These are phyloP conservation scores for Neodon shergylaensis DNA, from an alignment of 2,113 vertebrate species.

Conservation along the genomic window DNA sequence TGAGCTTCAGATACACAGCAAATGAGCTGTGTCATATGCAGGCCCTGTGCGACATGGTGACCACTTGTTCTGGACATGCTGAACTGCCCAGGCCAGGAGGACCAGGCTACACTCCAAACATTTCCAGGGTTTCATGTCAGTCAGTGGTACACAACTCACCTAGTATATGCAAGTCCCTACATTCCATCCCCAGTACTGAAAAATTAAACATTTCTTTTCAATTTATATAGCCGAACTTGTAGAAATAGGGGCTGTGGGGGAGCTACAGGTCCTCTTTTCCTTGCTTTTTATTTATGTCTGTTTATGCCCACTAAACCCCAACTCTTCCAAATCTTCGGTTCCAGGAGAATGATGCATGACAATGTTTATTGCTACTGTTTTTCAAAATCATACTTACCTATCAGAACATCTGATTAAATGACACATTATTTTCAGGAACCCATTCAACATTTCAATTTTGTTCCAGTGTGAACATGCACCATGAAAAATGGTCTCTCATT, in stretches of 20 bases:
- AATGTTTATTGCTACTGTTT: background rate
- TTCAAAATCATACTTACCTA: background rate
- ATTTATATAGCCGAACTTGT: background rate
- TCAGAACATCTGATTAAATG: constrained; percentile 26
- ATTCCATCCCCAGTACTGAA: background rate
- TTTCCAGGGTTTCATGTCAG: background rate
- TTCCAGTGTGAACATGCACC: background rate
- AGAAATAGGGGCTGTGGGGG: background rate
- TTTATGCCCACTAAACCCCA: background rate
- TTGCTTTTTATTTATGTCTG: background rate
- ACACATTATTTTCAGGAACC: constrained; percentile 40
- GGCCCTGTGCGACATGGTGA: background rate
- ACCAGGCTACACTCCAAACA: background rate
- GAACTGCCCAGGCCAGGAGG: background rate
- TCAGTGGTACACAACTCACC: background rate
- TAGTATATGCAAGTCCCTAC: background rate
- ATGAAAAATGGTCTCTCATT: constrained; percentile 42
- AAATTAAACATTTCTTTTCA: background rate
- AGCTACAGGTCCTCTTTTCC: background rate
- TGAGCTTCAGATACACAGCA: background rate
- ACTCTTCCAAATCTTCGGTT: background rate
- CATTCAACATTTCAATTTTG: background rate
- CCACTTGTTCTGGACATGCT: background rate
- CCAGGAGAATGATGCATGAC: background rate
- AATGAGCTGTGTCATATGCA: background rate